Evolutionary conservation across 1,140 invertebrate genomes (phyloP).

Genomic region (Aphaenogaster floridana): DNA sequence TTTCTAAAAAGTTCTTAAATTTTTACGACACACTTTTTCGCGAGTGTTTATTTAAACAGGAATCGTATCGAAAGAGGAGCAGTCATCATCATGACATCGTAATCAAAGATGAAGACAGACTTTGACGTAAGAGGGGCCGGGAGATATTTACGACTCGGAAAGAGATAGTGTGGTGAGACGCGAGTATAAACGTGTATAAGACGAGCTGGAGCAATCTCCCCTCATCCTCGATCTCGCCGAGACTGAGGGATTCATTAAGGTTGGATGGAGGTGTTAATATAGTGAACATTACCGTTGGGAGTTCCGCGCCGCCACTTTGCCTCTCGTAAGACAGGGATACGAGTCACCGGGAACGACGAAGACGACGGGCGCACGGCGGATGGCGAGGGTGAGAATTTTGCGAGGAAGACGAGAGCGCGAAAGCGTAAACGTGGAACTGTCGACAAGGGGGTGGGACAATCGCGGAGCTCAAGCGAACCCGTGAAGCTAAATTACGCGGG

Average conservation of each 20-base stretch:
- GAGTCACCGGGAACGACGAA: constrained; percentile 52
- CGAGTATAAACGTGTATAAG: constrained; percentile 25
- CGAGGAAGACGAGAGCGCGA: constrained; percentile 5
- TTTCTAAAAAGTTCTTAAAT: neutral
- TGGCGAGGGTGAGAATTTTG: constrained; percentile 21
- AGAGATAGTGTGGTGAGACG: constrained; percentile 38
- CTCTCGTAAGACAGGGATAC: constrained; percentile 75
- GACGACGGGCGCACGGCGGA: constrained; percentile 22
- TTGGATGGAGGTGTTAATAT: constrained; percentile 84
- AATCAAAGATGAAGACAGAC: constrained; percentile 58
- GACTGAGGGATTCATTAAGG: constrained; percentile 83
- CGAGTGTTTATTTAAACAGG: neutral
- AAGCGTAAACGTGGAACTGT: constrained; percentile 38
- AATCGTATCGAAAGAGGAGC: neutral
- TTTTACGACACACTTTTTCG: neutral
- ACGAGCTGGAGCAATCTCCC: constrained; percentile 48
- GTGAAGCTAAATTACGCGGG: constrained; percentile 81
- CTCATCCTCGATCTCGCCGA: constrained; percentile 63
- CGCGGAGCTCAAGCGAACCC: constrained; percentile 62
- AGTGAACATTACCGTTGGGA: constrained; percentile 81
- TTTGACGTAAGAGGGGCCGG: constrained; percentile 29
- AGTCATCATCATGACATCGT: constrained; percentile 51
- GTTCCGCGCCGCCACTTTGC: constrained; percentile 74
- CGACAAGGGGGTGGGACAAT: constrained; percentile 12
- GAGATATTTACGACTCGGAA: constrained; percentile 75